Evolutionary conservation across 1,140 invertebrate genomes (phyloP), one percentile per base, ranked within the genome.

Genomic region (Pachypsylla venusta): DNA sequence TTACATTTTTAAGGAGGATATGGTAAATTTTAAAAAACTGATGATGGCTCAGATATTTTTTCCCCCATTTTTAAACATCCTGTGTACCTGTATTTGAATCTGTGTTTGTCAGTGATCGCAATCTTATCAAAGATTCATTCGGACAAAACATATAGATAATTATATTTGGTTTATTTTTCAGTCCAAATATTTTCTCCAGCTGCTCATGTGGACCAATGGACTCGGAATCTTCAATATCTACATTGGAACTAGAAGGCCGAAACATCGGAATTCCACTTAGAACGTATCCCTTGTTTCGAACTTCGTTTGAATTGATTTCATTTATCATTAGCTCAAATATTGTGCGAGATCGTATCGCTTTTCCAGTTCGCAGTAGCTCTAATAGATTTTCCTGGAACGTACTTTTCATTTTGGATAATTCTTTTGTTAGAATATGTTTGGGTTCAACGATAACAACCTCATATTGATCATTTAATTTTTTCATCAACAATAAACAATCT

Each of bases 31-130:
- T n/a, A n/a, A n/a, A n/a, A n/a, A n/a, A n/a, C n/a, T n/a, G n/a
- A n/a, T n/a, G n/a, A n/a, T n/a, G n/a, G n/a, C n/a, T n/a, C n/a
- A n/a, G n/a, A n/a, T n/a, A n/a, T n/a, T n/a, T n/a, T n/a, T n/a
- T n/a, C n/a, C n/a, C n/a, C n/a, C n/a, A n/a, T n/a, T n/a, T n/a
- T n/a, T n/a, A n/a, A n/a, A n/a, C n/a, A n/a, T n/a, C n/a, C n/a
- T n/a, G n/a, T n/a, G n/a, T 48, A 48, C 42, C 42, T 48, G 42
- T 48, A 22, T 48, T 48, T 4, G 42, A 48, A 22, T 48, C 42
- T 19, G 42, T 48, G 16, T 48, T 48, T 7, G 42, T 48, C 22
- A 48, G 42, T 10, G 42, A 48, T 48, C 42, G 16, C n/a, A 48
- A 48, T n/a, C 42, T n/a, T 5, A 48, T 48, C 42, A 48, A 19